Conservation (phyloP, 1,140 invertebrate genomes). For the Drosophila kikkawai region DNA sequence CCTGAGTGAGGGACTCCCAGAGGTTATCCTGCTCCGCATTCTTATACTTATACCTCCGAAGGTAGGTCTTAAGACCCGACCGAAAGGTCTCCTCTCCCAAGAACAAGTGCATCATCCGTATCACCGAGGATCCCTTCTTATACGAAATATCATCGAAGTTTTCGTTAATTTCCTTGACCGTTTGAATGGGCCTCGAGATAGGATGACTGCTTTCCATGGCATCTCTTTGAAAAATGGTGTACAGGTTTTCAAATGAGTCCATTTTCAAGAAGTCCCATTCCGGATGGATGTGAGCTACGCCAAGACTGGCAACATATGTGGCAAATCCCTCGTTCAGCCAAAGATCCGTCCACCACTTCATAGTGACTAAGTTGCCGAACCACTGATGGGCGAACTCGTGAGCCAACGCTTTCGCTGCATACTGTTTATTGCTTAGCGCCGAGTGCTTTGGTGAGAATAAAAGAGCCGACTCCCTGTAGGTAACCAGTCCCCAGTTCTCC, state of each 20-base stretch:
- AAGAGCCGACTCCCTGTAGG: constrained; percentile 66
- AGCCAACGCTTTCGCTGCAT: constrained; percentile 85
- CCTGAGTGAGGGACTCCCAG: constrained; percentile 90
- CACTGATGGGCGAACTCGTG: constrained; percentile 1
- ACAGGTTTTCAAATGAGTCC: constrained; percentile 86
- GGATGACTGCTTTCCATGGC: constrained; percentile 87
- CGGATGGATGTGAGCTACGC: constrained; percentile 86
- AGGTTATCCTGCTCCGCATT: constrained; percentile 93
- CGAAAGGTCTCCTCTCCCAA: constrained; percentile 91
- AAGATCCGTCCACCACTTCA: constrained; percentile 90
- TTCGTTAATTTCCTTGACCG: constrained; percentile 92
- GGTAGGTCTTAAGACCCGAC: constrained; percentile 88
- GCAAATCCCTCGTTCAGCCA: constrained; percentile 96
- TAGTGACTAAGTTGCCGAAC: neutral
- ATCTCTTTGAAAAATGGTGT: constrained; percentile 86
- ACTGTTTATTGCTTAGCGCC: constrained; percentile 86
- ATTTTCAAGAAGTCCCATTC: constrained; percentile 88
- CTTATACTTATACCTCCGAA: constrained; percentile 87
- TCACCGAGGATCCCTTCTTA: constrained; percentile 91
- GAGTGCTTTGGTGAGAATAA: constrained; percentile 85
- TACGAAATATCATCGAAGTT: constrained; percentile 96
- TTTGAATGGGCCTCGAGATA: constrained; percentile 87
- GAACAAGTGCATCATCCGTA: constrained; percentile 95
- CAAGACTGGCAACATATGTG: constrained; percentile 88
- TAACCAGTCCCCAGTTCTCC: constrained; percentile 75